A percentile compares a stretch with the other conserved stretches of the same genome.
These are phyloP conservation scores for Pyrgilauda ruficollis DNA, from an alignment of 2,113 vertebrate genomes.

Conservation along the genomic window DNA sequence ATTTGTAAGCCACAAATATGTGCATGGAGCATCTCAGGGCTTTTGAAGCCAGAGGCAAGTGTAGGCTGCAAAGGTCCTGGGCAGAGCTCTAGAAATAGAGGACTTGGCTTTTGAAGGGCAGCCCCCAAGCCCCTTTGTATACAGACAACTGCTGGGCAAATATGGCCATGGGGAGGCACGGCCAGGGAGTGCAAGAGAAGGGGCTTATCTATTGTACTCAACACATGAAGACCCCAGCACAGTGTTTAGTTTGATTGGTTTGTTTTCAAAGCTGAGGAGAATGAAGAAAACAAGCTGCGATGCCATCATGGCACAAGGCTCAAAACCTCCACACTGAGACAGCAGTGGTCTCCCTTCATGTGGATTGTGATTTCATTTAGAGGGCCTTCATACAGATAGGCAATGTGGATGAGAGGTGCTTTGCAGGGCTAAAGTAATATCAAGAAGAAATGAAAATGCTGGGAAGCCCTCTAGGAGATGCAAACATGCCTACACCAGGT, in stretches of 20 bases:
- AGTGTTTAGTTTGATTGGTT: not conserved
- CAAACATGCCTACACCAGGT: not conserved
- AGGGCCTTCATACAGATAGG: not conserved
- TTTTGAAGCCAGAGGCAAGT: not conserved
- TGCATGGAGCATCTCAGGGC: not conserved
- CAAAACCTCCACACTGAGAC: not conserved
- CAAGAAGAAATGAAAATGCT: not conserved
- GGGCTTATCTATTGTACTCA: fast-evolving
- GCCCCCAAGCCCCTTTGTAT: fast-evolving
- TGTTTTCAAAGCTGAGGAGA: not conserved
- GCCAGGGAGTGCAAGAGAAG: not conserved
- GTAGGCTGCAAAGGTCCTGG: not conserved
- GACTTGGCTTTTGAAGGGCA: not conserved
- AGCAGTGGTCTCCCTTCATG: not conserved
- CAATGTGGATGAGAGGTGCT: not conserved
- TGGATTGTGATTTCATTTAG: not conserved
- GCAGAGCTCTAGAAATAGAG: not conserved
- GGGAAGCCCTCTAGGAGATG: not conserved
- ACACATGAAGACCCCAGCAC: fast-evolving
- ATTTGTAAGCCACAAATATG: not conserved
- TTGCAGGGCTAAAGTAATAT: not conserved
- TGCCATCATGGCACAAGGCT: not conserved
- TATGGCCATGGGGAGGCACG: not conserved
- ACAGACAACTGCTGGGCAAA: not conserved
- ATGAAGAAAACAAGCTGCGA: not conserved